Conservation (phyloP, 2,888 invertebrate species). For the Mesoligia furuncula region DNA sequence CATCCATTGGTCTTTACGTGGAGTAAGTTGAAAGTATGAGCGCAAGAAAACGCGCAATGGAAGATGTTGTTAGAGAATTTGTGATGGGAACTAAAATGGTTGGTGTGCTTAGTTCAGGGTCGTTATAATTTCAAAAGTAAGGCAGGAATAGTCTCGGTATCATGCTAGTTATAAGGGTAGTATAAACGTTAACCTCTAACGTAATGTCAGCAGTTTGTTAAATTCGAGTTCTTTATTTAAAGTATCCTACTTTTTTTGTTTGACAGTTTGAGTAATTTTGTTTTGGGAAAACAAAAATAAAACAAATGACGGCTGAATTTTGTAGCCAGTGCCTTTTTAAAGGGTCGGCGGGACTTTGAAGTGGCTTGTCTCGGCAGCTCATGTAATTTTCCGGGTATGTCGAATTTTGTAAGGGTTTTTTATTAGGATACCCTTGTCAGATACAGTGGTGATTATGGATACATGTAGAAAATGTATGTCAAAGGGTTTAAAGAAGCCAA, state of each 20-base stretch:
- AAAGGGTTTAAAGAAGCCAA: background rate
- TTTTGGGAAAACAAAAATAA: constrained; percentile 29
- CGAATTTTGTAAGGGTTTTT: constrained; percentile 1
- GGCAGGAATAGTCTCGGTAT: constrained; percentile 59
- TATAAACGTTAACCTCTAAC: constrained; percentile 61
- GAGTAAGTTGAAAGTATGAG: fast-evolving
- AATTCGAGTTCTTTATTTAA: constrained; percentile 53
- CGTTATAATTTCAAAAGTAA: constrained; percentile 71
- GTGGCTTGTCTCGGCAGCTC: constrained; percentile 12
- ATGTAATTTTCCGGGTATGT: constrained; percentile 9
- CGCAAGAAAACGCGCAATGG: constrained; percentile 12
- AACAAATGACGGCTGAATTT: constrained; percentile 35
- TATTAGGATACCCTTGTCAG: background rate
- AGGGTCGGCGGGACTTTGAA: constrained; percentile 13
- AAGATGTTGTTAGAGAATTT: background rate
- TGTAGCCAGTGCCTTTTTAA: constrained; percentile 8
- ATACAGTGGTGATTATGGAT: background rate
- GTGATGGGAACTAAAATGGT: background rate
- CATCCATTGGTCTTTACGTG: constrained; percentile 28
- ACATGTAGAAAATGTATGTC: background rate
- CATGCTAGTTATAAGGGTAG: constrained; percentile 67
- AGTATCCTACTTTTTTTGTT: constrained; percentile 31
- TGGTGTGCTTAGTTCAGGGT: constrained; percentile 43
- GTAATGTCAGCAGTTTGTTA: constrained; percentile 58
- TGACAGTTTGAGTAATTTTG: constrained; percentile 48